A percentile compares a stretch with the other conserved stretches of the same genome.
These are phyloP conservation scores for Aphelinus atriplicis DNA, from an alignment of 1,140 invertebrate genomes.

Conservation along the genomic window DNA sequence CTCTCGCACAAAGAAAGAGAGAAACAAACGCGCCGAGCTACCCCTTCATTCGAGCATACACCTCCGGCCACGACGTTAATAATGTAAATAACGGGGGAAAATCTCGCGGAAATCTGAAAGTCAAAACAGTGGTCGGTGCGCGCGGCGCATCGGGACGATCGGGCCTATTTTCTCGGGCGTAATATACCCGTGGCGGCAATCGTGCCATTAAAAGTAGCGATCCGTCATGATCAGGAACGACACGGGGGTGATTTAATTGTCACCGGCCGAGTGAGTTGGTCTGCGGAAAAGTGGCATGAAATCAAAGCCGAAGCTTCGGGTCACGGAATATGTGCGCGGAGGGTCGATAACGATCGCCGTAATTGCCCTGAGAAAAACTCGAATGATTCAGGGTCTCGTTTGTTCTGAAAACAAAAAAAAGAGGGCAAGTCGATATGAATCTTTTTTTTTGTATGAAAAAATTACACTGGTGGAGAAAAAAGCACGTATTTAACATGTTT, in stretches of 20 bases:
- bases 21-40: constrained; percentile 15
- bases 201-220: constrained; percentile 45
- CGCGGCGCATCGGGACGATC: constrained; percentile 19
- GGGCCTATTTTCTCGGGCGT: too few species aligned
- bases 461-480: too few species aligned
- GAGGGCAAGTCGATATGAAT: too few species aligned
- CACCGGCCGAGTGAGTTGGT: constrained; percentile 46
- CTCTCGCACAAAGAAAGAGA: background rate
- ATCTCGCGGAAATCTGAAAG: constrained; percentile 50
- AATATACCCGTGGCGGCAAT: background rate
- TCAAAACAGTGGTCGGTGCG: constrained; percentile 40
- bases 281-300: constrained; percentile 41
- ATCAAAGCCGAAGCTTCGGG: constrained; percentile 34
- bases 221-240: constrained; percentile 62
- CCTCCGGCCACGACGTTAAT: constrained; percentile 12
- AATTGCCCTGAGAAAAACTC: constrained; percentile 28
- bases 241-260: constrained; percentile 65
- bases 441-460: too few species aligned
- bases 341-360: constrained; percentile 22
- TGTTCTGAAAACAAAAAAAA: too few species aligned
- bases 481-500: too few species aligned
- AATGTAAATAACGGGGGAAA: constrained; percentile 34
- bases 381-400: too few species aligned
- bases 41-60: constrained; percentile 17
- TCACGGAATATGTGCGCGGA: constrained; percentile 18